Base-by-base conservation (phyloP, 2,888 invertebrate species). In the Drosophila flavopinicola region DNA sequence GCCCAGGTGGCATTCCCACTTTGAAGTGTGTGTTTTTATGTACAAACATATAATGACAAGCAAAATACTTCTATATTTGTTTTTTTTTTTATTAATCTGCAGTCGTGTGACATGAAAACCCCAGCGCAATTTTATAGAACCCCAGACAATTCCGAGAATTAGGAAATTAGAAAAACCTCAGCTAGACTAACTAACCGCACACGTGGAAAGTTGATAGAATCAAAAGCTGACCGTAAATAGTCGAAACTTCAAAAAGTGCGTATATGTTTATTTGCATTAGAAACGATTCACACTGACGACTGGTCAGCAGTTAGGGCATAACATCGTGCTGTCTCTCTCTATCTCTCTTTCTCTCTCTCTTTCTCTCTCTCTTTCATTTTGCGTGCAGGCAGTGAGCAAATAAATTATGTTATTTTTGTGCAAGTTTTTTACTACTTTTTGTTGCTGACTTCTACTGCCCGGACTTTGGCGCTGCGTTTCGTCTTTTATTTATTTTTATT, bases 321-420 rank as follows among this genome's bases (percentile, higher is more conserved):
- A 17, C 38, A 49, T n/a, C 6, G 3, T 33, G 30, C 3, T 5
- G 20, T 5, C 10, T 7, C 20, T 41, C 42, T 5, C 9, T n/a
- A 6, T 10, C 15, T 27, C 20, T 29, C 13, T 17, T 35, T 9
- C 20, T 24, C 29, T 9, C 32, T 42, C 20, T 35, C 13, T 6
- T 10, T 38, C 33, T 24, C 20, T 23, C n/a, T 42, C n/a, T 39
- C n/a, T 32, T 10, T 41, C 41, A 1, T 47, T 38, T 58, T 35
- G 47, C 80, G 82, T 80, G 85, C 87, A 80, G 38, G 75, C 72
- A 58, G 25, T 54, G 38, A 45, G 58, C 67, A 75, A 82, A 85
- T 83, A 84, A 84, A 87, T 85, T 79, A 83, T 87, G 77, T 85
- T 84, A 84, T 84, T 84, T 84, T 83, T 84, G 87, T 84, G 84